Conservation (phyloP, 2,113 vertebrate genomes). For the Lasiurus borealis region DNA sequence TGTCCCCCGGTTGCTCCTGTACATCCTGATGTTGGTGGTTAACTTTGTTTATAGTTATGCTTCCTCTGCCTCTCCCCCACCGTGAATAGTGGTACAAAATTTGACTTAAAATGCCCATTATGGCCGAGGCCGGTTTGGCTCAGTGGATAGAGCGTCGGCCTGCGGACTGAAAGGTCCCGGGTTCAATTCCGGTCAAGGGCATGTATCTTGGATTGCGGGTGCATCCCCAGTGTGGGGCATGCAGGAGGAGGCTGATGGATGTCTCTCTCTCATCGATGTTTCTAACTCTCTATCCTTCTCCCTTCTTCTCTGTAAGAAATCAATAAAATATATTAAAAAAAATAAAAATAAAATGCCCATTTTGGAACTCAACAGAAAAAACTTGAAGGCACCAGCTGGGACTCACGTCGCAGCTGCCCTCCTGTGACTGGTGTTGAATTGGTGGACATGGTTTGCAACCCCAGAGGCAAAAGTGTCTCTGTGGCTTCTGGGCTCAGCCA, state of each 20-base stretch:
- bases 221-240: too few species aligned
- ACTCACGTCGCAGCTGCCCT: background rate
- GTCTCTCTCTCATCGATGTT: too few species aligned
- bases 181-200: too few species aligned
- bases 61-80: background rate
- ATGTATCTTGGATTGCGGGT: too few species aligned
- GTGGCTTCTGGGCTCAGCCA: background rate
- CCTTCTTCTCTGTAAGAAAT: too few species aligned
- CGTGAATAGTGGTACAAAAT: background rate
- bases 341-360: too few species aligned
- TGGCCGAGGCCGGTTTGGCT: background rate
- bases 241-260: too few species aligned
- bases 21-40: conserved; percentile 16
- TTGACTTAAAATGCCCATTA: background rate
- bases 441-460: background rate
- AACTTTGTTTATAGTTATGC: background rate
- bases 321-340: too few species aligned
- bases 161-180: too few species aligned
- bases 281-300: too few species aligned
- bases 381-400: background rate
- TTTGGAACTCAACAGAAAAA: background rate
- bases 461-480: background rate
- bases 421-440: background rate
- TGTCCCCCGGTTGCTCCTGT: conserved; percentile 26
- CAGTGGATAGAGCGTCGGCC: too few species aligned